phyloP scores from a whole-genome alignment of 2,888 invertebrate species.

The Blastobasis adustella region DNA sequence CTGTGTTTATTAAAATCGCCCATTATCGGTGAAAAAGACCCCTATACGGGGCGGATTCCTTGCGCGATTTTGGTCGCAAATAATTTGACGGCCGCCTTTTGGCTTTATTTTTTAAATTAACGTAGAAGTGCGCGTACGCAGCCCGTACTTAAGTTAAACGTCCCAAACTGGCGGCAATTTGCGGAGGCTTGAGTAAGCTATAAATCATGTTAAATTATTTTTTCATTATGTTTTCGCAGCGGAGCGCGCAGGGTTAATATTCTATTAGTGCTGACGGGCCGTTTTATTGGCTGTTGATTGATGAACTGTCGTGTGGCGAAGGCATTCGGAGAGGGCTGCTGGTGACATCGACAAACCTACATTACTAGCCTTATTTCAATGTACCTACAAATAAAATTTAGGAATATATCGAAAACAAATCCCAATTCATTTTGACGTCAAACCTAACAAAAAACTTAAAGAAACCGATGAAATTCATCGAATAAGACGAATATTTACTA shows the following conservation, averaged over 20 bases:
- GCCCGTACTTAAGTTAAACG: slow-evolving; percentile 68
- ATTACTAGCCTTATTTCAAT: neutral
- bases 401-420: neutral
- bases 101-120: slow-evolving; percentile 35
- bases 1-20: slow-evolving; percentile 51
- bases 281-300: slow-evolving; percentile 26
- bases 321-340: too few species aligned
- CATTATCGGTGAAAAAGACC: slow-evolving; percentile 29
- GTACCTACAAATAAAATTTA: neutral
- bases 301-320: slow-evolving; percentile 15
- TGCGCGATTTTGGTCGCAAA: slow-evolving; percentile 37
- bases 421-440: neutral
- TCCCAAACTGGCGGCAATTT: slow-evolving; percentile 67
- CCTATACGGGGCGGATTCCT: slow-evolving; percentile 23
- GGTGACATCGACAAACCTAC: too few species aligned
- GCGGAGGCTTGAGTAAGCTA: slow-evolving; percentile 65
- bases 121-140: slow-evolving; percentile 49
- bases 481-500: too few species aligned
- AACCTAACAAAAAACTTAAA: neutral
- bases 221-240: slow-evolving; percentile 51
- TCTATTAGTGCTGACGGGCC: slow-evolving; percentile 50
- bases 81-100: slow-evolving; percentile 23
- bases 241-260: slow-evolving; percentile 43
- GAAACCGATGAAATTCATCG: too few species aligned
- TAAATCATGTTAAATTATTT: slow-evolving; percentile 71